Evolutionary conservation across 2,797 vertebrate genomes (phyloP).

Genomic region (Acridotheres tristis): DNA sequence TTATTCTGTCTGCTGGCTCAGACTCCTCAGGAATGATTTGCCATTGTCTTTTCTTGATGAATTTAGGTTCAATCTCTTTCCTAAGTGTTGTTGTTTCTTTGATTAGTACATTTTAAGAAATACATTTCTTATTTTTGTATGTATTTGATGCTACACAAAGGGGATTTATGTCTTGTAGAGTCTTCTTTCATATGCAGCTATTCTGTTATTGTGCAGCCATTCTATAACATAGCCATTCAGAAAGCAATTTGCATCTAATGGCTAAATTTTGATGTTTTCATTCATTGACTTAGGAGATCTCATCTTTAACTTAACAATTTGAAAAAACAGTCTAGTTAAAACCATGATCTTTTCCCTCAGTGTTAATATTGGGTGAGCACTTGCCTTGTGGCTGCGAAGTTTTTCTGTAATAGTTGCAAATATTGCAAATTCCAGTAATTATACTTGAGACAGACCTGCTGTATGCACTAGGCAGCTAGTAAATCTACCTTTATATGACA

Average conservation of each 20-base stretch:
- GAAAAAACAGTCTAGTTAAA: neutral
- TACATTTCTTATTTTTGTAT: neutral
- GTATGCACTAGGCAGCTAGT: neutral
- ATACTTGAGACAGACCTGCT: neutral
- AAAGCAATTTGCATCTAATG: neutral
- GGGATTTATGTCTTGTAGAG: neutral
- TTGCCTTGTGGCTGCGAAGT: neutral
- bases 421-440: neutral
- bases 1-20: neutral
- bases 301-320: neutral
- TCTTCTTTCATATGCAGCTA: neutral
- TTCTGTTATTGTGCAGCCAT: neutral
- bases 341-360: accelerated
- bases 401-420: neutral
- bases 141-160: neutral
- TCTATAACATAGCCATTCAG: neutral
- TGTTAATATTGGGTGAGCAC: neutral
- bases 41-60: neutral
- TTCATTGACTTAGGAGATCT: neutral
- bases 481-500: neutral
- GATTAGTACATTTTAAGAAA: neutral
- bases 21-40: neutral
- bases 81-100: neutral
- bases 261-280: neutral
- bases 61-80: neutral